Evolutionary conservation across 1,140 invertebrate species (phyloP).

Genomic region (Lysiphlebus fabarum): DNA sequence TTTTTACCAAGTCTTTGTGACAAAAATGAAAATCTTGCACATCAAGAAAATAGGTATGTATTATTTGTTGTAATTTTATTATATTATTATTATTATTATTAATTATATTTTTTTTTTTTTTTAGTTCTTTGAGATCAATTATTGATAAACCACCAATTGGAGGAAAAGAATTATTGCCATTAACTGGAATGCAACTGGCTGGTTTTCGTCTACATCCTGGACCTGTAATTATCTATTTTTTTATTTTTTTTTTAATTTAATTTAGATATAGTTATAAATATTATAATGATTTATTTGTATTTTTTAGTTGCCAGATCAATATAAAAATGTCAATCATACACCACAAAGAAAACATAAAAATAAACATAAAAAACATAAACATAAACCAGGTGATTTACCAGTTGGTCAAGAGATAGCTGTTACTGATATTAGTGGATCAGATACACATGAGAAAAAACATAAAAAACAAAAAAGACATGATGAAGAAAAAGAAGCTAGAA

Average conservation of each 20-base stretch:
- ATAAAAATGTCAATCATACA: constrained; percentile 87
- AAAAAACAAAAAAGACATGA: constrained; percentile 93
- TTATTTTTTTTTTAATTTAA: background rate
- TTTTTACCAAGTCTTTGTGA: constrained; percentile 93
- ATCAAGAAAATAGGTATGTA: constrained; percentile 65
- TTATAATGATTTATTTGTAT: constrained; percentile 8
- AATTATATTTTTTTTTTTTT: constrained; percentile 22
- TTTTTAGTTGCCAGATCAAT: constrained; percentile 87
- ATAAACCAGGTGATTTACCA: constrained; percentile 73
- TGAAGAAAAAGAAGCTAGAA: constrained; percentile 87
- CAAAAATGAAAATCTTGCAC: constrained; percentile 86
- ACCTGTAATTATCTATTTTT: constrained; percentile 64
- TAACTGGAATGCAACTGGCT: constrained; percentile 84
- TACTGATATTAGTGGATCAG: constrained; percentile 63
- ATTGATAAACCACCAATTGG: constrained; percentile 97
- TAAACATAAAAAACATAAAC: constrained; percentile 93
- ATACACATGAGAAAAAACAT: constrained; percentile 91
- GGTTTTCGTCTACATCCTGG: constrained; percentile 95
- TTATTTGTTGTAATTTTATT: background rate
- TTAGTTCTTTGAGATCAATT: constrained; percentile 86
- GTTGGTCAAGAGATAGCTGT: constrained; percentile 68
- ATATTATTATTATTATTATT: constrained; percentile 5
- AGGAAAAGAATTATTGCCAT: constrained; percentile 87
- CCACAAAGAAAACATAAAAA: constrained; percentile 91
- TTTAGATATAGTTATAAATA: constrained; percentile 3